These are phyloP conservation scores for Oopsacas minuta DNA, from an alignment of 37 sponge, comb jelly and placozoan genomes.

Conservation along the genomic window DNA sequence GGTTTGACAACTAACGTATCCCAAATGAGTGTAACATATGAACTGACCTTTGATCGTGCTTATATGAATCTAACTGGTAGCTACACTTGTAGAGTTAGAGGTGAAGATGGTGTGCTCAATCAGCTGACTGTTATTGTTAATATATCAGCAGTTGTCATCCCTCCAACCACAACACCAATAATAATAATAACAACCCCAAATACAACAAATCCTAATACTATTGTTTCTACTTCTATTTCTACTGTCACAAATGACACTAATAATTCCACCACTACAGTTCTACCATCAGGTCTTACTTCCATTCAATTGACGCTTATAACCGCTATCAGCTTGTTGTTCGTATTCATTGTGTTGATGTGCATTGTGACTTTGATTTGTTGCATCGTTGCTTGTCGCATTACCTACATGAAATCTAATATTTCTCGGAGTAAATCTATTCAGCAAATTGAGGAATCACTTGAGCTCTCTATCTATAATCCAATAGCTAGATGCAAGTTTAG, in stretches of 20 bases:
- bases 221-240: background rate
- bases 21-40: background rate
- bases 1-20: background rate
- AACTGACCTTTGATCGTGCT: background rate
- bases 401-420: background rate
- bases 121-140: background rate
- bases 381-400: background rate
- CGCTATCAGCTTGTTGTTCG: background rate
- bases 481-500: background rate
- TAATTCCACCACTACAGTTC: background rate
- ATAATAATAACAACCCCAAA: background rate
- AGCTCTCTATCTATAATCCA: background rate
- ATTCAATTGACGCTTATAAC: background rate
- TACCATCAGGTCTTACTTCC: background rate
- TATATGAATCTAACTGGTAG: background rate
- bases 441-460: background rate
- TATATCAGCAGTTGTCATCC: background rate
- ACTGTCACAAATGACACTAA: background rate
- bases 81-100: background rate
- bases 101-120: background rate
- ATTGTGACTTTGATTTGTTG: background rate
- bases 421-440: background rate
- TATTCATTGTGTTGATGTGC: background rate
- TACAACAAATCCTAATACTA: background rate
- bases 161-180: background rate